Conservation (phyloP, 2,797 vertebrate species). For the Serranus cabrilla region DNA sequence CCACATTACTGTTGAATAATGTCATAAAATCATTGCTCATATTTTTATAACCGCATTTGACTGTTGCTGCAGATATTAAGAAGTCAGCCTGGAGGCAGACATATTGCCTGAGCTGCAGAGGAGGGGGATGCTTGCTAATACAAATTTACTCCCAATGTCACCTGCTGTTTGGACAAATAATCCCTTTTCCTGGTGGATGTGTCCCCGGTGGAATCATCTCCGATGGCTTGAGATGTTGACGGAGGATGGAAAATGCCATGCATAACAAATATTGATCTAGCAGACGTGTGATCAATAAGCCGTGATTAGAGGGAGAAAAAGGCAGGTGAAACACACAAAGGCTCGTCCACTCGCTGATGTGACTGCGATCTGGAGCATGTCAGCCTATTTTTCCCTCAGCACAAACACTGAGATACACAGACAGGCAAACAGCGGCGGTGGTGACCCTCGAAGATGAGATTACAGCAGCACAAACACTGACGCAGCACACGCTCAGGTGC, state of each 20-base stretch:
- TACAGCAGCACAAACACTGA: constrained; percentile 42
- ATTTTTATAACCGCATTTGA: constrained; percentile 67
- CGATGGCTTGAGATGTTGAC: constrained; percentile 56
- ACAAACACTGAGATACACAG: not conserved
- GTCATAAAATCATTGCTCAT: constrained; percentile 62
- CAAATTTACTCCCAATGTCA: constrained; percentile 67
- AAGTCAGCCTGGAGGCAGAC: constrained; percentile 63
- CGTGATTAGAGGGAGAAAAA: constrained; percentile 68
- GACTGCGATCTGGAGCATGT: constrained; percentile 6
- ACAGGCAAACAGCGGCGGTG: not conserved
- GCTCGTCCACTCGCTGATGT: constrained; percentile 36
- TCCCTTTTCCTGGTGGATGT: constrained; percentile 52
- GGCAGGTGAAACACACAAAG: constrained; percentile 53
- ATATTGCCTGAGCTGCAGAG: constrained; percentile 52
- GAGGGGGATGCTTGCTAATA: constrained; percentile 37
- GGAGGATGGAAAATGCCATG: constrained; percentile 65
- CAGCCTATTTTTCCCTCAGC: constrained; percentile 43
- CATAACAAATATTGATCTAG: constrained; percentile 75
- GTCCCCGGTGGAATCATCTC: constrained; percentile 56
- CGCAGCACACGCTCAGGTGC: constrained; percentile 51
- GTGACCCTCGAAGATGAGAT: constrained; percentile 51
- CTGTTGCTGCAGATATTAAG: constrained; percentile 68
- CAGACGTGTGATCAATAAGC: constrained; percentile 63
- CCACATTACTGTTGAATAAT: constrained; percentile 58
- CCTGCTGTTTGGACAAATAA: constrained; percentile 71